Base-by-base conservation (phyloP, 2,888 invertebrate species). In the Asteroscopus sphinx region DNA sequence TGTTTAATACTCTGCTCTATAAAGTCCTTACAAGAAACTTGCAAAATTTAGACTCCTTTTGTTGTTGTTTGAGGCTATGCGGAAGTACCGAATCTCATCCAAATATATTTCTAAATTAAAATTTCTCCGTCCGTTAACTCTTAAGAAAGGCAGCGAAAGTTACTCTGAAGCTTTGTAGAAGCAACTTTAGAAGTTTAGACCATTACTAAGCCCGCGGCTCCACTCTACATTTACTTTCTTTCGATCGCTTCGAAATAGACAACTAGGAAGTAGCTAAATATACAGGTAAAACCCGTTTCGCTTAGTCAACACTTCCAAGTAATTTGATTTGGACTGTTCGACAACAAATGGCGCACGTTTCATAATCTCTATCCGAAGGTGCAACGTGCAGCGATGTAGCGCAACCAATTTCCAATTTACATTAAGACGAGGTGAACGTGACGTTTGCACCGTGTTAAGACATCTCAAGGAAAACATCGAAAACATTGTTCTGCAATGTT, bases 221-320 rank as follows among this genome's bases (percentile, higher is more conserved):
- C 57, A 72, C 68, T 77, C 60, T 70, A 54, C 60, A 68, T 70
- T 76, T 77, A 80, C 83, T 81, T 83, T 83, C 80, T 79, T 83
- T 77, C 77, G 69, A 81, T 80, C 71, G 72, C 73, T 81, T 80
- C 75, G 73, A 58, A 78, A 76, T 73, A 74, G 58, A 57, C 73
- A 76, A 76, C 67, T 54, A 73, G 76, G 76, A 79, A 73, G 68
- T 76, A 67, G 51, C 52, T 52, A 57, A 52, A 58, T 46, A 56
- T 68, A 42, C 73, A 65, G 53, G 61, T 70, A 55, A 67, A 67
- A 77, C 70, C 48, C 51, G 76, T 73, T 76, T 67, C 45, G 55
- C 61, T 59, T 64, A 63, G 60, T 62, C 54, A 71, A 76, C 68
- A 56, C 46, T 66, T 60, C 58, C 56, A 53, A 65, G 61, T 46